These are phyloP conservation scores for Leptinotarsa texana DNA, from an alignment of 1,140 invertebrate species.

Conservation along the genomic window DNA sequence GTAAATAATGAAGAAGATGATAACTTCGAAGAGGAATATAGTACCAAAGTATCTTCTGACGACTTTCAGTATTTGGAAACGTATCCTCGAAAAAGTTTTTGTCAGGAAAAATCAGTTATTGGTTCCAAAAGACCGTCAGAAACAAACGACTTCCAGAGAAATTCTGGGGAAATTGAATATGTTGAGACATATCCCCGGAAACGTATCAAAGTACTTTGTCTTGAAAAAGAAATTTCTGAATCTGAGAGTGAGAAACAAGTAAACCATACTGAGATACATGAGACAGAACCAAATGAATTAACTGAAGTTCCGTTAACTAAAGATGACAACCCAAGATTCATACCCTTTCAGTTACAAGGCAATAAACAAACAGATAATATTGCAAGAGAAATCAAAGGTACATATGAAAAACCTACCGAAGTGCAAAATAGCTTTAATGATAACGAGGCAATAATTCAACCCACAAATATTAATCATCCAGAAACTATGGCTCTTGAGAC, in stretches of 20 bases:
- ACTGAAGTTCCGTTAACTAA: background rate
- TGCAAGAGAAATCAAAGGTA: too few species aligned
- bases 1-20: constrained; percentile 25
- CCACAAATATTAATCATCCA: too few species aligned
- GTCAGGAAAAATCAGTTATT: background rate
- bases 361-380: background rate
- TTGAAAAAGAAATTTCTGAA: background rate
- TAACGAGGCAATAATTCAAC: too few species aligned
- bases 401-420: too few species aligned
- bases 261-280: background rate
- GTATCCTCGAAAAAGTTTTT: background rate
- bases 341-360: background rate
- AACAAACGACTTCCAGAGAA: background rate
- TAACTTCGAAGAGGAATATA: constrained; percentile 20
- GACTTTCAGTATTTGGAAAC: background rate
- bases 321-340: background rate
- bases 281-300: background rate
- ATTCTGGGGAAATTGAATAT: constrained; percentile 7
- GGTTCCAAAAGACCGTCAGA: background rate
- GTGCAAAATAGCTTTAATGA: too few species aligned
- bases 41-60: background rate
- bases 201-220: background rate
- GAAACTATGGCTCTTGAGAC: too few species aligned
- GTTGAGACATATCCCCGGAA: constrained; percentile 10
- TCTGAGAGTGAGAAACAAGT: background rate